These are phyloP conservation scores for Gnathonemus echidnorhynchus DNA, from an alignment of 2,113 vertebrate genomes.

Conservation along the genomic window DNA sequence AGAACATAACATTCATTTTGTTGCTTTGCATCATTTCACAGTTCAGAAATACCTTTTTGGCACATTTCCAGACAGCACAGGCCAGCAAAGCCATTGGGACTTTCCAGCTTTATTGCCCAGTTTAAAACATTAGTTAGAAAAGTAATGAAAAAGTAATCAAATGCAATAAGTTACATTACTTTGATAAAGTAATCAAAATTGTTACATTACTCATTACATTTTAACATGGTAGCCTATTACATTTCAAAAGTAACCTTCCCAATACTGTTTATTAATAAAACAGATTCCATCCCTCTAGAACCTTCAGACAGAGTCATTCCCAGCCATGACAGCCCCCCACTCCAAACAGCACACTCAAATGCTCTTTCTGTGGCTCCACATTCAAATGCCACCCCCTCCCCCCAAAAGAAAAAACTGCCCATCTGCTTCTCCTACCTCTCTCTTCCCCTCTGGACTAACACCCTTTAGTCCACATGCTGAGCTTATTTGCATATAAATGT, in stretches of 20 bases:
- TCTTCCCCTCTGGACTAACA: constrained; percentile 33
- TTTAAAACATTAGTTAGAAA: neutral
- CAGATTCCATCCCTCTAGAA: neutral
- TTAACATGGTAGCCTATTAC: neutral
- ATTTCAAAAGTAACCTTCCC: neutral
- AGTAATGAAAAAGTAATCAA: neutral
- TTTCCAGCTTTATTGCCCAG: neutral
- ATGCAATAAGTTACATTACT: neutral
- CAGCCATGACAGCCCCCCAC: neutral
- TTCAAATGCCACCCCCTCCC: neutral
- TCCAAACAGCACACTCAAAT: neutral
- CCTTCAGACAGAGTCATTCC: neutral
- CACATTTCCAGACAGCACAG: neutral
- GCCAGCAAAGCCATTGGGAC: neutral
- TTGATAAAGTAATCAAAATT: neutral
- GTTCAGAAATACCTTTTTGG: neutral
- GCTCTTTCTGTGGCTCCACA: neutral
- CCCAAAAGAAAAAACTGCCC: constrained; percentile 7
- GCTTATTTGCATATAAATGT: constrained; percentile 67
- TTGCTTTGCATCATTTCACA: neutral
- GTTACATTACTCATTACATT: neutral
- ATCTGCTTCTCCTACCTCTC: constrained; percentile 15
- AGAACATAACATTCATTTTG: neutral
- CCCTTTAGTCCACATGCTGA: constrained; percentile 45
- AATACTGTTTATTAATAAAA: neutral